Conservation (phyloP, 2,797 vertebrate genomes). For the Anolis apletophallus region DNA sequence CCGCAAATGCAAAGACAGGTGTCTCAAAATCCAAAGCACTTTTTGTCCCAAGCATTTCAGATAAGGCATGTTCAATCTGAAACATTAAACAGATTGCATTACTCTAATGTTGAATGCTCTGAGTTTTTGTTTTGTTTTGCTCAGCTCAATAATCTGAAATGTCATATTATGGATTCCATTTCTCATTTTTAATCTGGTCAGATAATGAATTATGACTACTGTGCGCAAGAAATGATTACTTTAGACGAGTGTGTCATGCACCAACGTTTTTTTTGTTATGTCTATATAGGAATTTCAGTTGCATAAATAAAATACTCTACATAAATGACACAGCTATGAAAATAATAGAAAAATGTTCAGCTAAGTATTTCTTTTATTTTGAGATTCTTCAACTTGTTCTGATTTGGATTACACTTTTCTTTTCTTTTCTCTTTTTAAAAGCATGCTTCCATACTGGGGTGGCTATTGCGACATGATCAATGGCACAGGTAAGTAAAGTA, state of each 20-base stretch:
- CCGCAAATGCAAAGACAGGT: too few species aligned
- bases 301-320: neutral
- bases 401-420: slow-evolving; percentile 17
- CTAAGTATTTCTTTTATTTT: neutral
- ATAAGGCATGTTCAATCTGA: too few species aligned
- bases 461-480: slow-evolving; percentile 92
- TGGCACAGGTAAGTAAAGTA: slow-evolving; percentile 88
- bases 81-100: too few species aligned
- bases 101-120: too few species aligned
- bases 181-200: too few species aligned
- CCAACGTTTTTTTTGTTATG: too few species aligned
- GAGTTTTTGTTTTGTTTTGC: too few species aligned
- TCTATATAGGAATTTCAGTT: neutral
- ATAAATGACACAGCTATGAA: neutral
- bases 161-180: too few species aligned
- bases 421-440: slow-evolving; percentile 58
- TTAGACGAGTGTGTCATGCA: neutral
- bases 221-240: neutral
- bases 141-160: too few species aligned
- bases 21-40: too few species aligned
- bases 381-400: neutral
- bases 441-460: slow-evolving; percentile 84
- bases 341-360: neutral
- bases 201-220: neutral
- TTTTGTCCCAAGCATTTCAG: too few species aligned